Base-by-base conservation (phyloP, 2,113 vertebrate genomes). In the Podarcis cretensis region DNA sequence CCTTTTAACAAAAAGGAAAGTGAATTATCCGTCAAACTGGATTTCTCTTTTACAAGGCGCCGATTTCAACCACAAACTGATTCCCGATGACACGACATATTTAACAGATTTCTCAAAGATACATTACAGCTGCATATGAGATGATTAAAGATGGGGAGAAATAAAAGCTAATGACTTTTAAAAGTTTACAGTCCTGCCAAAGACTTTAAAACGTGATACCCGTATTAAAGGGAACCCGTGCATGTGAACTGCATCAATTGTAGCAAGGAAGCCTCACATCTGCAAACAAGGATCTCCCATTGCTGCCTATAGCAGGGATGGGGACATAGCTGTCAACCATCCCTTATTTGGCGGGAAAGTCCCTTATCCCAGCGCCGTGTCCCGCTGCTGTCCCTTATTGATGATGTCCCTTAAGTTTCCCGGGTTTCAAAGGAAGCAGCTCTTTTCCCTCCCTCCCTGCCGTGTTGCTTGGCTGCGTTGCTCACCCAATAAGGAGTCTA, bases 81-180 rank as follows among this genome's bases (percentile, higher is more conserved):
- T 54, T 5, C 30, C n/a, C 25, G 78, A 83, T 59, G n/a, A 69
- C 59, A 84, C 89, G 65, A 95, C 93, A 91, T 81, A 57, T 83
- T 83, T 68, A 89, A 90, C 76, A 90, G 10, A 54, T 73, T 77
- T 4, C 40, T 10, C 77, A 92, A 16, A 59, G 93, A 88, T 37
- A 9, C 57, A 79, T 1, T 83, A 25, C 88, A 30, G 81, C 81
- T 90, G 65, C 65, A 59, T 82, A 69, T 27, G n/a, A 87, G 85
- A 87, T 83, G 43, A 90, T 89, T 87, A 87, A 81, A 87, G 48
- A 89, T 87, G 57, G 43, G 40, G 30, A 40, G 74, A 27, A 63
- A 88, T 30, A 88, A 20, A 84, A 78, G 65, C 85, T 77, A 90
- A 87, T 78, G 37, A 63, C 35, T 90, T 59, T 78, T 73, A 25